Conservation (phyloP, 2,888 invertebrate species). For the Drosophila mayaguana region DNA sequence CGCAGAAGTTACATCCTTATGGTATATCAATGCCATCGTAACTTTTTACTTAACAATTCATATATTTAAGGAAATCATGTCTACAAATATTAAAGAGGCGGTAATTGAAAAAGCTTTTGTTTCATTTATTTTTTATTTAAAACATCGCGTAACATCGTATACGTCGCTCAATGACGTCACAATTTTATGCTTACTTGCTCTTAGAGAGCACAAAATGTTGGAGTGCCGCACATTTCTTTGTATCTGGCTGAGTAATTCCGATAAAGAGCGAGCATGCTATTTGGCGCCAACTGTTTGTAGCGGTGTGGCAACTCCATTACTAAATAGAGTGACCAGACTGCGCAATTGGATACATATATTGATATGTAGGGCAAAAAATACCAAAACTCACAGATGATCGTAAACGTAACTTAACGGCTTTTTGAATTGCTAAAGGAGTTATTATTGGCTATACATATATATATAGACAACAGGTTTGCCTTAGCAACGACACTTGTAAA, state of each 20-base stretch:
- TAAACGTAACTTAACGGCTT: neutral
- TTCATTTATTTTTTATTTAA: neutral
- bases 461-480: neutral
- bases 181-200: slow-evolving; percentile 9
- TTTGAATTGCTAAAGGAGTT: neutral
- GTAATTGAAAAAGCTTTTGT: neutral
- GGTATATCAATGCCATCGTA: neutral
- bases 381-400: slow-evolving; percentile 5
- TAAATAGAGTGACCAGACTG: slow-evolving; percentile 7
- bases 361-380: slow-evolving; percentile 1
- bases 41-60: neutral
- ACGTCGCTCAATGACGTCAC: slow-evolving; percentile 22
- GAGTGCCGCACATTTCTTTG: neutral
- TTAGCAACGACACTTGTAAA: neutral
- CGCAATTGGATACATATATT: slow-evolving; percentile 8
- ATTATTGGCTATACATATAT: no score
- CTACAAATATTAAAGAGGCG: neutral
- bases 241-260: slow-evolving; percentile 5
- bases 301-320: slow-evolving; percentile 35
- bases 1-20: neutral
- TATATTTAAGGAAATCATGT: neutral
- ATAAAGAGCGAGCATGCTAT: slow-evolving; percentile 9
- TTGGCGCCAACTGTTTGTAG: slow-evolving; percentile 17
- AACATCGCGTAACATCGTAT: neutral
- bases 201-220: slow-evolving; percentile 3